These are phyloP conservation scores for Symphodus melops DNA, from an alignment of 2,113 vertebrate species.

Conservation along the genomic window DNA sequence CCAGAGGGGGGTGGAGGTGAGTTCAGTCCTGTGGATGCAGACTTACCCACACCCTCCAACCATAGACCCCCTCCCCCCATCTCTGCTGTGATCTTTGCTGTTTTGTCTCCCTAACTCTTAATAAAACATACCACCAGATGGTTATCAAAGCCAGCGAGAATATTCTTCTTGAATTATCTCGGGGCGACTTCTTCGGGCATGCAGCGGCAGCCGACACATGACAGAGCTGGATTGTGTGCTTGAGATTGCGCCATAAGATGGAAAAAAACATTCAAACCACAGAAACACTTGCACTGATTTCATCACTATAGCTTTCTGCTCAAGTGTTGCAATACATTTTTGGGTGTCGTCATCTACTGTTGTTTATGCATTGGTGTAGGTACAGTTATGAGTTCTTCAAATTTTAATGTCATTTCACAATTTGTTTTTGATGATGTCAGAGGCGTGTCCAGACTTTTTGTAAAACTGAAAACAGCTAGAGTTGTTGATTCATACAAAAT, in stretches of 20 bases:
- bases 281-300: constrained; percentile 14
- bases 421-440: too few species aligned
- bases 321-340: background rate
- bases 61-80: background rate
- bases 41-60: too few species aligned
- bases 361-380: too few species aligned
- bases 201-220: background rate
- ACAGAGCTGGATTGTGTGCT: background rate
- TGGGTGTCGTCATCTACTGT: too few species aligned
- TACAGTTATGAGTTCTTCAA: too few species aligned
- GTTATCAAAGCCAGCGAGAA: background rate
- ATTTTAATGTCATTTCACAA: too few species aligned
- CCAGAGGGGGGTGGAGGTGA: constrained; percentile 13
- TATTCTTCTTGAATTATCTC: background rate
- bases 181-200: constrained; percentile 11
- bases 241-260: constrained; percentile 26
- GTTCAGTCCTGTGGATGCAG: background rate
- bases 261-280: background rate
- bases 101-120: constrained; percentile 4
- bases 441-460: too few species aligned
- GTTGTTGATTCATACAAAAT: too few species aligned
- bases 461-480: too few species aligned
- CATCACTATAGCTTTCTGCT: constrained; percentile 6
- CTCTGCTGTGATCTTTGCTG: background rate
- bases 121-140: constrained; percentile 12